Conservation (phyloP, 2,888 invertebrate genomes). For the Acanthosoma haemorrhoidale region DNA sequence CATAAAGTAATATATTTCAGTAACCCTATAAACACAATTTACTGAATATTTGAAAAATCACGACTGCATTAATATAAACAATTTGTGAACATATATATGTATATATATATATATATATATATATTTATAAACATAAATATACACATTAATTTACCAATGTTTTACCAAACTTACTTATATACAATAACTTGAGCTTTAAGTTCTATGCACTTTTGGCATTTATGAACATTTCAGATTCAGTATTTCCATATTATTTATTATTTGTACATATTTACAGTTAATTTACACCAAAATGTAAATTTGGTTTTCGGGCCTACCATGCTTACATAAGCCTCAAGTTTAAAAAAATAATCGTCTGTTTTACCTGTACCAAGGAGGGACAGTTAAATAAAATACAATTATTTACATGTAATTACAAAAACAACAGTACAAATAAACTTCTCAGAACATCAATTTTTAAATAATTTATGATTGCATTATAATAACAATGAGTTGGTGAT, state of each 20-base stretch:
- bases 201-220: background rate
- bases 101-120: background rate
- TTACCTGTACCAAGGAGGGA: background rate
- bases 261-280: background rate
- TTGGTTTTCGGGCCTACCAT: background rate
- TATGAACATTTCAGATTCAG: background rate
- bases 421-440: background rate
- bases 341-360: background rate
- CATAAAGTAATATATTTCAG: background rate
- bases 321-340: background rate
- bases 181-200: background rate
- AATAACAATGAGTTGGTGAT: too few relatives aligned
- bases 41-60: background rate
- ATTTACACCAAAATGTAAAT: background rate
- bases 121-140: background rate
- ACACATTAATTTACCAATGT: background rate
- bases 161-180: background rate
- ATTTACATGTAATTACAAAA: background rate
- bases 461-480: background rate
- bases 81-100: background rate
- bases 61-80: background rate
- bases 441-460: background rate
- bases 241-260: background rate
- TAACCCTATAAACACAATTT: background rate
- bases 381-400: background rate